Base-by-base conservation (phyloP, 92 coral and sea anemone species). In the Virgularia gustaviana region DNA sequence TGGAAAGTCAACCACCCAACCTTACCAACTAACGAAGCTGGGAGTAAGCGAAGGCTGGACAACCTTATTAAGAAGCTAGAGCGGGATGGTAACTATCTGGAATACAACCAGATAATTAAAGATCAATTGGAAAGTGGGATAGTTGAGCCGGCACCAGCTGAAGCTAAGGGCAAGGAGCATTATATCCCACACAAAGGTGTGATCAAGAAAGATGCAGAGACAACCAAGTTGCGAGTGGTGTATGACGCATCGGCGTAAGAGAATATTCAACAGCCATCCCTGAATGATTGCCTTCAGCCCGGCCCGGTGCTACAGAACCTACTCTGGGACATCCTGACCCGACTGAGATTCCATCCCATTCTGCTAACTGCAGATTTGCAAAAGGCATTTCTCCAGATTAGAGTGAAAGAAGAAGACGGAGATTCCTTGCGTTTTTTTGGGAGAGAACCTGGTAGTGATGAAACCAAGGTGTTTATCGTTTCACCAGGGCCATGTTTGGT, bases 11-110 rank as follows among this genome's bases (percentile, higher is more conserved):
- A 39, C 45, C 45, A 39, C 15, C 45, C 45, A 39, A 39, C 45
- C 8, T 39, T 39, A 15, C 62, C 62, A 55, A 55, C 62, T 15
- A 51, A 51, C 22, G 57, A 51, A 51, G 22, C 57, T 11, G 57
- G 57, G 6, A 51, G 28, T 55, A 16, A 25, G 16, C 11, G 22
- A 55, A 55, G 29, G 3, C 62, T 24, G 45, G 45, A 39, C 9
- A 8, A 39, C 9, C 15, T 39, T 8, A 39, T 39, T 15, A 39
- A 15, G 45, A 39, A 39, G 45, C 45, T 39, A 39, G 9, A 39
- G 15, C 45, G 45, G 15, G 45, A 39, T 39, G 45, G 45, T 7
- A 39, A 39, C 15, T 39, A 39, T 39, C 9, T 7, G 45, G 15
- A 15, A 8, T 39, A 39, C 15, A 39, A 39, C 45, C 8, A 39